Percentiles rank a stretch among this genome's conserved stretches.
phyloP scores from a whole-genome alignment of 2,888 invertebrate species.

The Deilephila elpenor region DNA sequence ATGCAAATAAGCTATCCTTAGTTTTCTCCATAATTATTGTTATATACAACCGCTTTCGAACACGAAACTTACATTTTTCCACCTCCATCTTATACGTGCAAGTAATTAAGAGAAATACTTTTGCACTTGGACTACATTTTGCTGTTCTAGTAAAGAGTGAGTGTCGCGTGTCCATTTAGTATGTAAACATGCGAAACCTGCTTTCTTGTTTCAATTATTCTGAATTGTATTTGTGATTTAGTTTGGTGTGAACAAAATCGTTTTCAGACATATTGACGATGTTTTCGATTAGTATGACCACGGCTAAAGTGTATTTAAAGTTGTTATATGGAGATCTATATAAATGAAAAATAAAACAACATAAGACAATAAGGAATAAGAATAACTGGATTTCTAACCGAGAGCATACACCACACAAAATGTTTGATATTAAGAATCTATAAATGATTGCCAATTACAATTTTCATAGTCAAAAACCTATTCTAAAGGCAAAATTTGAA shows the following conservation, averaged over 20 bases:
- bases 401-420: too few species aligned
- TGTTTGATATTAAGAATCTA: too few species aligned
- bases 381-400: too few species aligned
- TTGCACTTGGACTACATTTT: slow-evolving; percentile 23
- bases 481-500: too few species aligned
- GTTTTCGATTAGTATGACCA: too few species aligned
- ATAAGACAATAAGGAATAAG: too few species aligned
- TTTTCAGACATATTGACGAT: too few species aligned
- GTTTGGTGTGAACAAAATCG: not conserved
- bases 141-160: slow-evolving; percentile 6
- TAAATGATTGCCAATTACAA: too few species aligned
- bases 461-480: too few species aligned
- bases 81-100: slow-evolving; percentile 70
- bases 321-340: too few species aligned
- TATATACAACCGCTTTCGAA: slow-evolving; percentile 66
- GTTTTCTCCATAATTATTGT: slow-evolving; percentile 33
- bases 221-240: not conserved
- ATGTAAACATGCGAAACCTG: slow-evolving; percentile 1
- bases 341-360: too few species aligned
- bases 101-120: slow-evolving; percentile 59
- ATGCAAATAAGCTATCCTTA: slow-evolving; percentile 21
- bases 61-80: slow-evolving; percentile 66
- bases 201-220: slow-evolving; percentile 15
- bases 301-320: too few species aligned
- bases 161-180: slow-evolving; percentile 19